Evolutionary conservation across 2,888 invertebrate genomes (phyloP).

Genomic region (Anorthoa munda): DNA sequence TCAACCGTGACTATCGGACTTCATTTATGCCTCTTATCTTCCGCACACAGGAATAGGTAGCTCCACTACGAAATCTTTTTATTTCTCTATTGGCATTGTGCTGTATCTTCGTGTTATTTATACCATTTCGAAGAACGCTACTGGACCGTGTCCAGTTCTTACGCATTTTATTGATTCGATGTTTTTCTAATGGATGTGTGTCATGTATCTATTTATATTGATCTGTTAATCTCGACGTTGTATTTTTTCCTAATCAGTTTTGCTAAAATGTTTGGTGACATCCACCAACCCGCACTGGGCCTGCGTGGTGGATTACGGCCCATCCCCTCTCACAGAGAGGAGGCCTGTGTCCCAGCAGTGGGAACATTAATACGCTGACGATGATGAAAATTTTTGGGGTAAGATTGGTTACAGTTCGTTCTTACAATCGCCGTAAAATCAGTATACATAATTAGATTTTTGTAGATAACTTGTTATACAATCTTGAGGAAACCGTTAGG

Average conservation of each 20-base stretch:
- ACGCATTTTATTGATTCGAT: conserved; percentile 35
- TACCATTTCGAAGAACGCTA: conserved; percentile 48
- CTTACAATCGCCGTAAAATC: background rate
- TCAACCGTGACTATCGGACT: conserved; percentile 69
- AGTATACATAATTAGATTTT: background rate
- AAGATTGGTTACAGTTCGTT: background rate
- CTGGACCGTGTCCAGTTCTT: conserved; percentile 50
- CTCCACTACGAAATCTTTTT: conserved; percentile 57
- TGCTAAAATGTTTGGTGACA: too few species aligned
- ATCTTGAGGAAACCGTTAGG: too few species aligned
- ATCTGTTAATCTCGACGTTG: background rate
- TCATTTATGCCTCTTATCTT: conserved; percentile 73
- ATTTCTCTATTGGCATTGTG: conserved; percentile 57
- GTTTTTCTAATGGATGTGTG: conserved; percentile 33
- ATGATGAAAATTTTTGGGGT: too few species aligned
- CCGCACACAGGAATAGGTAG: conserved; percentile 64
- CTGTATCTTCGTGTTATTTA: conserved; percentile 43
- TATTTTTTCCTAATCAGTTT: background rate
- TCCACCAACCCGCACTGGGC: too few species aligned
- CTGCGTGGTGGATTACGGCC: too few species aligned
- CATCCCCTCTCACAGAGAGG: too few species aligned
- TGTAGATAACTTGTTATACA: too few species aligned
- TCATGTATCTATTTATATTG: conserved; percentile 10
- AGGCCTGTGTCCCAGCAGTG: too few species aligned
- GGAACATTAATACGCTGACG: too few species aligned